Evolutionary conservation across 1,140 invertebrate genomes (phyloP), one percentile per base, ranked within the genome.

Genomic region (Tetramorium simillimum): DNA sequence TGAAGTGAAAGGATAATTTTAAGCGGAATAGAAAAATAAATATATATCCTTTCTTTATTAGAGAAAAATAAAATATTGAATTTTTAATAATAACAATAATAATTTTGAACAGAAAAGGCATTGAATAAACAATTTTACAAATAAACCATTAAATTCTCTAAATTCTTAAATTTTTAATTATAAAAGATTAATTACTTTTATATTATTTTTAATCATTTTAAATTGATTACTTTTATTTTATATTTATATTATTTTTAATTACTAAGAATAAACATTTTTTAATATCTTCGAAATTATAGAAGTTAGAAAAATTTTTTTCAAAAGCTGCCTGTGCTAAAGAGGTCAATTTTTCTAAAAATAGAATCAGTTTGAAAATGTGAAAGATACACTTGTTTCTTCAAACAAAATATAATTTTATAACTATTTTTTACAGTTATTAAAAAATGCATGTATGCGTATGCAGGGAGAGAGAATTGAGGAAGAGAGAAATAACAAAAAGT

Each of bases 41-140:
- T 78, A 63, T 49, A 77, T 77, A 37, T 75, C 53, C 62, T 76
- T 77, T 76, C 24, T 69, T 77, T 63, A 77, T n/a, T 16, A 14
- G 46, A 9, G 28, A 37, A 33, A 78, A 78, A 46, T 9, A 14
- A 63, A 37, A 63, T 2, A 40, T 65, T 63, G 24, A 62, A 14
- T 43, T 28, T 58, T 60, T 12, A 33, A 33, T 33, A 33, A 33
- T 33, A 33, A 33, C 28, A 40, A 40, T 40, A 7, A 37, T 62
- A 40, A 76, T 18, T 76, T 43, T 10, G 9, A 62, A 14, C 1
- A 62, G 10, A n/a, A 40, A 76, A 73, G 16, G 14, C n/a, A 24
- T 28, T 62, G n/a, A 58, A 65, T 46, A 69, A 69, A 65, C n/a
- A 21, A 21, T 60, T 24, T 33, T 33, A 33, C 33, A 69, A 69